Conservation (phyloP, 2,113 vertebrate species). For the Canis aureus region DNA sequence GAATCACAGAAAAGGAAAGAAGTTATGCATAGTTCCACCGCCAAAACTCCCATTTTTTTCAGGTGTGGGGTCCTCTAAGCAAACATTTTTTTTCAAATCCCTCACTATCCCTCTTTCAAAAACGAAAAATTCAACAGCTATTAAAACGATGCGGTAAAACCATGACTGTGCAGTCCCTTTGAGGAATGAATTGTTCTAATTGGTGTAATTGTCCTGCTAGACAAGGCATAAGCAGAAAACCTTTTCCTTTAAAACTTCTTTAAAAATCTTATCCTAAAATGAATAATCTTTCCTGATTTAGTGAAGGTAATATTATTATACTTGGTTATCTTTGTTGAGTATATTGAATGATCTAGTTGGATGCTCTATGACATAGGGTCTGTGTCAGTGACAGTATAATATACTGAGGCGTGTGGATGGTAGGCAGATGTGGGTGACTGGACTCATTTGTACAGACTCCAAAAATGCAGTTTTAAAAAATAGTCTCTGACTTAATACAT, state of each 20-base stretch:
- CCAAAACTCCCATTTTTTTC: neutral
- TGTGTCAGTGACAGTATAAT: slow-evolving; percentile 6
- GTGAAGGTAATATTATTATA: neutral
- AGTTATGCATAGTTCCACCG: neutral
- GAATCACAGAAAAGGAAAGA: neutral
- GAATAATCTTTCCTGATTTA: neutral
- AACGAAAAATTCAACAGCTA: neutral
- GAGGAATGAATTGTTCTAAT: neutral
- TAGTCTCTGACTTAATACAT: neutral
- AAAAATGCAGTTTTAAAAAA: slow-evolving; percentile 5
- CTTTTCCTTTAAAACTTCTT: neutral
- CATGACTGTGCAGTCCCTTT: neutral
- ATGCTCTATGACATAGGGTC: slow-evolving; percentile 2
- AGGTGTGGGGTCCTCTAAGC: neutral
- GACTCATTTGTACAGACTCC: neutral
- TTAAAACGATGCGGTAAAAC: neutral
- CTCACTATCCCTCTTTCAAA: neutral
- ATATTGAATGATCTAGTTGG: neutral
- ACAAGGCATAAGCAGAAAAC: neutral
- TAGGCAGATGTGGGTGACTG: neutral
- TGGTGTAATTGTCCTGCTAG: neutral
- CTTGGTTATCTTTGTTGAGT: slow-evolving; percentile 34
- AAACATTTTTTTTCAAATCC: slow-evolving; percentile 38
- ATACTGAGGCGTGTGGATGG: neutral
- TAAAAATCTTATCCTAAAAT: slow-evolving; percentile 26